Evolutionary conservation across 2,797 vertebrate genomes (phyloP).

Genomic region (Todus mexicanus): DNA sequence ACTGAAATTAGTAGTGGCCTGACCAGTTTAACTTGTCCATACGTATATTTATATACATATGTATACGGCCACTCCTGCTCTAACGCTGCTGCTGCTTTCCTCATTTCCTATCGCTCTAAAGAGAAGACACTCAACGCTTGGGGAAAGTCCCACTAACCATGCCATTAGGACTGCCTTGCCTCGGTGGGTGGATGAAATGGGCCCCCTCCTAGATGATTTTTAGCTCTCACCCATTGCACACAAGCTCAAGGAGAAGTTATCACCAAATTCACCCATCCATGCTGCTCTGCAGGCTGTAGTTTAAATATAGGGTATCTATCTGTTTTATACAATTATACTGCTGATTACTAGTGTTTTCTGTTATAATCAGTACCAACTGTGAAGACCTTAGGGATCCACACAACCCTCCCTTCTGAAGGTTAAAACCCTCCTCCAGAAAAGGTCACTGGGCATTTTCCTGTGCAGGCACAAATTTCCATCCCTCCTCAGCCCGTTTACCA

Average conservation of each 20-base stretch:
- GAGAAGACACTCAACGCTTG: background rate
- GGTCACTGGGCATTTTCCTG: background rate
- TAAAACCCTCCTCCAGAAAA: background rate
- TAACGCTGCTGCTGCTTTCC: background rate
- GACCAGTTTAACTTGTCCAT: slow-evolving; percentile 34
- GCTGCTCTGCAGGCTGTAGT: background rate
- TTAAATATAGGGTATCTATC: background rate
- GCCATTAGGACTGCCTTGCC: background rate
- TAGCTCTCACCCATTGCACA: background rate
- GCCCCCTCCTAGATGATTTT: background rate
- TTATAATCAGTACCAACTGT: background rate
- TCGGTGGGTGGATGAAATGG: background rate
- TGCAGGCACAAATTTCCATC: background rate
- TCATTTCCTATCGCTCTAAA: background rate
- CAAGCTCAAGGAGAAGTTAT: background rate
- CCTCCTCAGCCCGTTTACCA: background rate
- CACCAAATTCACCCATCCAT: background rate
- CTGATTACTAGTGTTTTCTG: background rate
- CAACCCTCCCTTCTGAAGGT: background rate
- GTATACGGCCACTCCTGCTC: background rate
- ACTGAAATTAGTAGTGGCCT: background rate
- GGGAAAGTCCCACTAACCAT: background rate
- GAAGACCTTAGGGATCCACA: background rate
- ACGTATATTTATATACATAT: background rate
- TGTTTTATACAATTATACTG: background rate